A percentile compares a stretch with the other conserved stretches of the same genome.
These are phyloP conservation scores for Paraescarpia echinospica DNA, from an alignment of 1,140 invertebrate genomes.

Conservation along the genomic window DNA sequence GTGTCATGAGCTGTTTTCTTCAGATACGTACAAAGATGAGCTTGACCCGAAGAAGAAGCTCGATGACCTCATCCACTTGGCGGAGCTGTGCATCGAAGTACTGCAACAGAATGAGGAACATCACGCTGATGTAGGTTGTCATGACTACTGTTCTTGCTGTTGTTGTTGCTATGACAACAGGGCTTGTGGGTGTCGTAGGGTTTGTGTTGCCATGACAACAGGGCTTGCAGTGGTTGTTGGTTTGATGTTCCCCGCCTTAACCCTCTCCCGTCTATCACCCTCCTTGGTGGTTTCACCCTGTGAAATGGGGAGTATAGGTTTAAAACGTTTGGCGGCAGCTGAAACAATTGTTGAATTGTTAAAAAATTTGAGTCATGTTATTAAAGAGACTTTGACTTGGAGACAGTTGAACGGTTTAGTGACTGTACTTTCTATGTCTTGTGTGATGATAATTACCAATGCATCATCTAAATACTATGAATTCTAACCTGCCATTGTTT, in stretches of 20 bases:
- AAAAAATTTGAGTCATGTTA: not conserved
- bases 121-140: conserved; percentile 88
- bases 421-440: not conserved
- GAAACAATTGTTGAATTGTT: not conserved
- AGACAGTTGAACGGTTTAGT: not conserved
- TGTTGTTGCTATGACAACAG: not conserved
- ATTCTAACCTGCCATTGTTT: not conserved
- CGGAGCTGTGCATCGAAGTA: conserved; percentile 96
- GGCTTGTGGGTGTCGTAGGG: not conserved
- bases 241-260: not conserved
- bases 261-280: not conserved
- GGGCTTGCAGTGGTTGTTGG: conserved; percentile 3
- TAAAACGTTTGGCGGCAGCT: not conserved
- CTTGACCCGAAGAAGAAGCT: conserved; percentile 68
- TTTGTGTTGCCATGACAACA: not conserved
- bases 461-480: not conserved
- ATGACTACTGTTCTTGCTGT: not conserved
- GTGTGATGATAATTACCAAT: not conserved
- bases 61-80: conserved; percentile 94
- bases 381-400: not conserved
- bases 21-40: conserved; percentile 48
- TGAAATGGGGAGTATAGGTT: not conserved
- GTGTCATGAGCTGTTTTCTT: not conserved
- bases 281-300: not conserved
- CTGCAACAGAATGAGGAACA: conserved; percentile 99